A percentile compares a stretch with the other conserved stretches of the same genome.
These are phyloP conservation scores for Melozone crissalis DNA, from an alignment of 2,113 vertebrate genomes.

Conservation along the genomic window DNA sequence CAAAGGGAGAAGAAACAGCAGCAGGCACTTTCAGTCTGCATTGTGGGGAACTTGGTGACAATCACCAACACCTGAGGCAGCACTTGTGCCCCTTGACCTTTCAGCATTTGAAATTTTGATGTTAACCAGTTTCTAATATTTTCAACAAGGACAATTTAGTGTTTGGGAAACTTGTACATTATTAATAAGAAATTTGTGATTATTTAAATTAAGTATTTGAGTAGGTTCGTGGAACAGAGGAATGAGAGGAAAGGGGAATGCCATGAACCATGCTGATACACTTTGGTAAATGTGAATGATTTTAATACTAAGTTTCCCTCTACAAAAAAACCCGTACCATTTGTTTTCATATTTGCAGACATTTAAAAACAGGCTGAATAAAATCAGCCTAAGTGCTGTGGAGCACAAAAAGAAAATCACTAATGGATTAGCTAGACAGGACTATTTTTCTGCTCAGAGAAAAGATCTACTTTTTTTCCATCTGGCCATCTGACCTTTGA, in stretches of 20 bases:
- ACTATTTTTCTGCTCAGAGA: background rate
- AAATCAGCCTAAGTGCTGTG: background rate
- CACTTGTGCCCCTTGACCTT: background rate
- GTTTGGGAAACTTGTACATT: background rate
- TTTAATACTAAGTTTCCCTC: background rate
- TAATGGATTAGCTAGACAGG: background rate
- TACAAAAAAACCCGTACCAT: background rate
- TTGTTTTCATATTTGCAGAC: background rate
- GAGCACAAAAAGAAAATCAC: slow-evolving; percentile 4
- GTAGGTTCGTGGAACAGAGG: background rate
- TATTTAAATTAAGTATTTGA: background rate
- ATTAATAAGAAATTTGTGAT: background rate
- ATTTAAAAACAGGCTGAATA: background rate
- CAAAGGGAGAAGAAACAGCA: background rate
- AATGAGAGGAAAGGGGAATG: background rate
- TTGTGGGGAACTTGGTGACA: background rate
- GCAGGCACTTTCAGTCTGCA: background rate
- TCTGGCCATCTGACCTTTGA: background rate
- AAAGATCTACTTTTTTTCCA: background rate
- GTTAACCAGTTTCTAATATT: background rate
- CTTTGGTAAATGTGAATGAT: background rate
- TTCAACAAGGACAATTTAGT: background rate
- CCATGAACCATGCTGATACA: background rate
- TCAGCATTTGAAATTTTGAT: background rate
- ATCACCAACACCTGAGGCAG: background rate